Evolutionary conservation across 2,797 vertebrate species (phyloP).

Genomic region (Psittacula echo): DNA sequence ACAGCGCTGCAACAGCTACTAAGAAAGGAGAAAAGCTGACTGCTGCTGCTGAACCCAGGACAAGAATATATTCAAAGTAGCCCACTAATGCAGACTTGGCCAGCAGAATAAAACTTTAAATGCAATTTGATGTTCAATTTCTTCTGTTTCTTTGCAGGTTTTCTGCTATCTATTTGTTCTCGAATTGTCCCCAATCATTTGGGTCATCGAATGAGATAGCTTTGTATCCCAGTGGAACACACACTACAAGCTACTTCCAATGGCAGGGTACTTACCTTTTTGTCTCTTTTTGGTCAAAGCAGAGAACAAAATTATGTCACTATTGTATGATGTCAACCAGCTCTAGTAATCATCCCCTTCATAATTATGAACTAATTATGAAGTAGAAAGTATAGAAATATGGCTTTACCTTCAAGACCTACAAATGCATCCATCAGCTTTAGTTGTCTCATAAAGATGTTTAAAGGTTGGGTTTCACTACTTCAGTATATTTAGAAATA

Average conservation of each 20-base stretch:
- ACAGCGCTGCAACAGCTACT: too few relatives aligned
- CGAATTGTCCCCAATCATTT: background rate
- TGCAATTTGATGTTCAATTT: background rate
- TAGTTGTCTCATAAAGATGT: background rate
- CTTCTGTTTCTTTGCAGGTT: background rate
- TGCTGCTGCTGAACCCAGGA: too few relatives aligned
- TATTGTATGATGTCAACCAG: background rate
- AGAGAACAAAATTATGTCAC: background rate
- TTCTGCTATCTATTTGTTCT: background rate
- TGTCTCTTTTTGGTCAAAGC: background rate
- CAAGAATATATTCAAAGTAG: background rate
- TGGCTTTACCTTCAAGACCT: background rate
- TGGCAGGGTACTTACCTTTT: background rate
- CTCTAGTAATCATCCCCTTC: background rate
- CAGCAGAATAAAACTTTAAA: background rate
- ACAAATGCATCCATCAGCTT: background rate
- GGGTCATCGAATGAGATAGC: background rate
- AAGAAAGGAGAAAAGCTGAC: too few relatives aligned
- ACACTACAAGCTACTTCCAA: background rate
- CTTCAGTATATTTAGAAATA: background rate
- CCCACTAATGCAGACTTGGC: background rate
- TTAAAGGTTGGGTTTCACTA: background rate
- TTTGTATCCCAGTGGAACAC: background rate
- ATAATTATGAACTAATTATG: background rate
- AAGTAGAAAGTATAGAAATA: background rate